These are phyloP conservation scores for Tribolium castaneum DNA, from an alignment of 1,140 invertebrate species.

Conservation along the genomic window DNA sequence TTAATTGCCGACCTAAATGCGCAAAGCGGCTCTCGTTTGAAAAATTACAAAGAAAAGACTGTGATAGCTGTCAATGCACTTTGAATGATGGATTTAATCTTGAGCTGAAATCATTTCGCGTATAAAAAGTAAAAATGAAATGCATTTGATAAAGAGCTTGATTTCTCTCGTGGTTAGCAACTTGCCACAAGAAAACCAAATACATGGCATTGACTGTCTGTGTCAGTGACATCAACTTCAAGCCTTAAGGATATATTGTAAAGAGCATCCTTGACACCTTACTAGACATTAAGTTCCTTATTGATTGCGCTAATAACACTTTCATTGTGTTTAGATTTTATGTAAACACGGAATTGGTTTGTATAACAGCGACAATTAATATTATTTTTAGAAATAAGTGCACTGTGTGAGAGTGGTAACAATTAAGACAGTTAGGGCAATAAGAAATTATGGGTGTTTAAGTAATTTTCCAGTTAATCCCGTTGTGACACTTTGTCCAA, in stretches of 20 bases:
- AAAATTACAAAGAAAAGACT: neutral
- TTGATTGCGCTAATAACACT: neutral
- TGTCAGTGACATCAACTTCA: neutral
- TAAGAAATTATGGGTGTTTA: neutral
- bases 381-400: neutral
- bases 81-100: neutral
- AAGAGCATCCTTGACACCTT: neutral
- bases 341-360: neutral
- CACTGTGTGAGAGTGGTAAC: too few species aligned
- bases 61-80: neutral
- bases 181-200: neutral
- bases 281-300: neutral
- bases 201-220: too few species aligned
- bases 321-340: neutral
- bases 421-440: neutral
- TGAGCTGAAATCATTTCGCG: neutral
- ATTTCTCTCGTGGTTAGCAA: neutral
- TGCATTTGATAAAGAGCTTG: too few species aligned
- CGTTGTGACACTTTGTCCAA: neutral
- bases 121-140: neutral
- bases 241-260: too few species aligned
- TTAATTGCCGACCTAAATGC: neutral
- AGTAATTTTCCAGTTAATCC: slow-evolving; percentile 3
- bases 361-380: neutral
- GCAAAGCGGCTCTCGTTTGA: neutral